A percentile compares a stretch with the other conserved stretches of the same genome.
phyloP scores from a whole-genome alignment of 2,888 invertebrate genomes.

The Melinaea marsaeus region DNA sequence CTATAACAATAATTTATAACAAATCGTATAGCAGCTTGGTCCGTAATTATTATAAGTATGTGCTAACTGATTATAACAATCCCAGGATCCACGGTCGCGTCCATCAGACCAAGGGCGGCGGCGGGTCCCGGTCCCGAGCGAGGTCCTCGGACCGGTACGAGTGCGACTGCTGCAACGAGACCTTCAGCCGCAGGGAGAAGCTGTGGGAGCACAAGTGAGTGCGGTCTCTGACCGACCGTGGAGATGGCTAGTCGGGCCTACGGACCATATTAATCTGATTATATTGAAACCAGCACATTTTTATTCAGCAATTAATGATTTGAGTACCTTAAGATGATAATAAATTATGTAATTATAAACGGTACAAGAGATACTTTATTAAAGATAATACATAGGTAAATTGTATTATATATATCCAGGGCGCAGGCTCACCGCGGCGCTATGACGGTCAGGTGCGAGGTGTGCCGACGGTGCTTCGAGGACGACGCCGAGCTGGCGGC shows the following conservation, averaged over 20 bases:
- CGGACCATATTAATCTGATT: too few species aligned
- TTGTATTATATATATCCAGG: constrained; percentile 37
- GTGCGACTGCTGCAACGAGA: constrained; percentile 68
- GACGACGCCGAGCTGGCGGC: constrained; percentile 64
- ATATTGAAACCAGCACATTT: too few species aligned
- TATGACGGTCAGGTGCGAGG: constrained; percentile 72
- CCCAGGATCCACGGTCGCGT: constrained; percentile 66
- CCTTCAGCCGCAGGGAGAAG: constrained; percentile 66
- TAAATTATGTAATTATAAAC: too few species aligned
- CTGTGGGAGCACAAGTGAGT: constrained; percentile 67
- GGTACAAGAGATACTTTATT: too few species aligned
- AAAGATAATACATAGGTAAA: background rate
- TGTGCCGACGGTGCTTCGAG: constrained; percentile 70
- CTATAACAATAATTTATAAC: too few species aligned
- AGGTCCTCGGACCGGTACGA: constrained; percentile 64
- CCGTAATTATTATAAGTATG: too few species aligned
- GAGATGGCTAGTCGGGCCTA: background rate
- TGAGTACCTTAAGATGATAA: too few species aligned
- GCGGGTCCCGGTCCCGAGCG: constrained; percentile 51
- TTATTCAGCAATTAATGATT: too few species aligned
- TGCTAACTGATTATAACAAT: background rate
- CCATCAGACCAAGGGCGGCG: constrained; percentile 58
- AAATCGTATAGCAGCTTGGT: too few species aligned
- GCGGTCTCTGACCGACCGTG: too few species aligned
- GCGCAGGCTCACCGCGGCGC: constrained; percentile 66